Percentiles rank a stretch among this genome's conserved stretches.
phyloP scores from a whole-genome alignment of 2,797 vertebrate genomes.

The Myripristis jacobus region DNA sequence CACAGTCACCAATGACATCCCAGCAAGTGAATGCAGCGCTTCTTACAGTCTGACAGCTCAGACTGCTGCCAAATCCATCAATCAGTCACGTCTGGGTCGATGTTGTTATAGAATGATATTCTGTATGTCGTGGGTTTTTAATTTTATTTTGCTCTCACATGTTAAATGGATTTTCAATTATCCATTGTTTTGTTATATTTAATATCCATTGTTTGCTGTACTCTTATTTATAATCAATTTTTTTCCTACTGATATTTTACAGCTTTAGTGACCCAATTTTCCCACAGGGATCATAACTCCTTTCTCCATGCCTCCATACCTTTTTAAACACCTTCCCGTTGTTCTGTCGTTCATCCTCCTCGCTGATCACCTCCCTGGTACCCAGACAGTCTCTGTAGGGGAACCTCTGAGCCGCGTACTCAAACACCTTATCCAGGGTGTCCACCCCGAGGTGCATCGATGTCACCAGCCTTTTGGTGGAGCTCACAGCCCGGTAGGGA shows the following conservation, averaged over 20 bases:
- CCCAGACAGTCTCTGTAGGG: constrained; percentile 89
- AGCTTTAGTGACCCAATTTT: background rate
- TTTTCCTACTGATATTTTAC: too few relatives aligned
- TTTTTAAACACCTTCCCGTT: constrained; percentile 96
- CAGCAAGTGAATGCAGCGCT: too few relatives aligned
- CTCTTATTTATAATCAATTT: background rate
- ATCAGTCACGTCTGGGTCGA: too few relatives aligned
- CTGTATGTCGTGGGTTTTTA: too few relatives aligned
- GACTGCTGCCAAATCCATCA: too few relatives aligned
- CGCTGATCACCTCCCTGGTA: constrained; percentile 91
- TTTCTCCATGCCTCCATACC: constrained; percentile 77
- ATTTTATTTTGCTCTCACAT: too few relatives aligned
- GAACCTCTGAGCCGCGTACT: constrained; percentile 84
- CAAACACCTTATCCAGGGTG: constrained; percentile 92
- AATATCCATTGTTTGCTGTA: background rate
- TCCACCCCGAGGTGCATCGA: constrained; percentile 88
- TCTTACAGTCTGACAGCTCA: too few relatives aligned
- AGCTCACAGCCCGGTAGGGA: constrained; percentile 88
- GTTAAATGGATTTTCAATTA: too few relatives aligned
- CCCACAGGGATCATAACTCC: background rate
- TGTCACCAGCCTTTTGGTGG: constrained; percentile 82
- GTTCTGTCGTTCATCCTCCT: constrained; percentile 92
- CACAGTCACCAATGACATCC: too few relatives aligned
- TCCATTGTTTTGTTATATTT: too few relatives aligned
- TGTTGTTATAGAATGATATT: too few relatives aligned